A percentile compares a stretch with the other conserved stretches of the same genome.
These are phyloP conservation scores for Doris montereyensis DNA, from an alignment of 2,888 invertebrate genomes.

Conservation along the genomic window DNA sequence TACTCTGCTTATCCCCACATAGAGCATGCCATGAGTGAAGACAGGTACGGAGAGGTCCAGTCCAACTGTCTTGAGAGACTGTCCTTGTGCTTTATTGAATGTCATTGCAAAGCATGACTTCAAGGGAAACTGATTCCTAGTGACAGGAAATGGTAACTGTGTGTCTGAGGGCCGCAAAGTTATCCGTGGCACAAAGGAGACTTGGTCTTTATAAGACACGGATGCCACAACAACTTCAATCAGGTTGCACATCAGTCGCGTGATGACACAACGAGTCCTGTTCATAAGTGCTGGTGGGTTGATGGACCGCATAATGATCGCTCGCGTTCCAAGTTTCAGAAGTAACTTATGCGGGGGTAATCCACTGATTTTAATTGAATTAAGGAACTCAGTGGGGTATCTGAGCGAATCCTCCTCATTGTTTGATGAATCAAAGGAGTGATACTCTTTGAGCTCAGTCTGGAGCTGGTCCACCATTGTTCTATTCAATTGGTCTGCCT, in stretches of 20 bases:
- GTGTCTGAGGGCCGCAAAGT: constrained; percentile 35
- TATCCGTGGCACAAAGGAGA: constrained; percentile 42
- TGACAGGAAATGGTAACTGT: constrained; percentile 40
- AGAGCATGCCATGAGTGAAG: no score
- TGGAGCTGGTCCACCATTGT: background rate
- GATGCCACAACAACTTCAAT: constrained; percentile 31
- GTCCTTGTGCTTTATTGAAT: constrained; percentile 66
- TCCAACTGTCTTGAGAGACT: constrained; percentile 49
- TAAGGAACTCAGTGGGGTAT: background rate
- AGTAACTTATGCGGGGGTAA: background rate
- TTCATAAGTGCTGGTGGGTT: background rate
- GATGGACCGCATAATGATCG: background rate
- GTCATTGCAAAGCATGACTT: constrained; percentile 62
- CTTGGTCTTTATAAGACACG: constrained; percentile 17
- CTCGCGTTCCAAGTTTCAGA: background rate
- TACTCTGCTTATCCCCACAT: no score
- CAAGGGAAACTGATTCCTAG: constrained; percentile 52
- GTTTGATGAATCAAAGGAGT: background rate
- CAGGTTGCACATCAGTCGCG: background rate
- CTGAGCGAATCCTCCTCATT: background rate
- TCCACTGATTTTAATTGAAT: background rate
- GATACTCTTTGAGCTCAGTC: background rate
- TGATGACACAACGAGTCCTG: background rate
- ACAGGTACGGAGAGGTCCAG: no score
- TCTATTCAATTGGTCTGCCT: background rate